A percentile compares a stretch with the other conserved stretches of the same genome.
Evolutionary conservation across 2,888 invertebrate species (phyloP).

Genomic region (Pediacus dermestoides): DNA sequence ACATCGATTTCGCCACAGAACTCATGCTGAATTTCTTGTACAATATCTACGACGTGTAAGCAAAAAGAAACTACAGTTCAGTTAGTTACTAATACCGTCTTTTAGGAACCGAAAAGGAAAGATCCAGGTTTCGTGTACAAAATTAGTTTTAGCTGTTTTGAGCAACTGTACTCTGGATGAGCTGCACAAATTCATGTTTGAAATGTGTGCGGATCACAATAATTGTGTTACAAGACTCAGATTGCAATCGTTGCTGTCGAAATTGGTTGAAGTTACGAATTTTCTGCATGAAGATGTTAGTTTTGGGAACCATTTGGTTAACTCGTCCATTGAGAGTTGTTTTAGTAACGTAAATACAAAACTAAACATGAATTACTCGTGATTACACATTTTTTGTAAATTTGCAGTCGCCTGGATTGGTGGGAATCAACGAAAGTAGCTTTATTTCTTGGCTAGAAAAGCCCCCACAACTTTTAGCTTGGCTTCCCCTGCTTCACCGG

Average conservation of each 20-base stretch:
- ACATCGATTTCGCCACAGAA: constrained; percentile 63
- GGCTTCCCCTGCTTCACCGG: constrained; percentile 64
- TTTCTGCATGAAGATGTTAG: constrained; percentile 61
- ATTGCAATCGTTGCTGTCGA: constrained; percentile 59
- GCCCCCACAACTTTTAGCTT: constrained; percentile 60
- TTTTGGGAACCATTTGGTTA: constrained; percentile 61
- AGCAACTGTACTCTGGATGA: constrained; percentile 63
- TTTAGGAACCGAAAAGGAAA: constrained; percentile 60
- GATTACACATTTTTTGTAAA: constrained; percentile 3
- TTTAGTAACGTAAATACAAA: constrained; percentile 60
- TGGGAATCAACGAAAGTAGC: constrained; percentile 63
- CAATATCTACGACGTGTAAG: constrained; percentile 66
- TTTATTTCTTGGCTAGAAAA: constrained; percentile 69
- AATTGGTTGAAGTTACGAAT: constrained; percentile 59
- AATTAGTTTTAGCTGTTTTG: constrained; percentile 64
- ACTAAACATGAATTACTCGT: neutral
- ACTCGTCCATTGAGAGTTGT: constrained; percentile 68
- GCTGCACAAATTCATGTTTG: constrained; percentile 64
- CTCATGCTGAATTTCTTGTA: constrained; percentile 63
- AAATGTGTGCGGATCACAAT: constrained; percentile 71
- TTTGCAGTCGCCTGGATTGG: constrained; percentile 62
- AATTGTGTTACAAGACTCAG: constrained; percentile 66
- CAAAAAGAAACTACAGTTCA: constrained; percentile 3
- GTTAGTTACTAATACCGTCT: constrained; percentile 18
- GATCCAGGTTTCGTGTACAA: constrained; percentile 65